Percentiles rank a stretch among this genome's conserved stretches.
These are phyloP conservation scores for Drosophila birchii DNA, from an alignment of 2,888 invertebrate species.

Conservation along the genomic window DNA sequence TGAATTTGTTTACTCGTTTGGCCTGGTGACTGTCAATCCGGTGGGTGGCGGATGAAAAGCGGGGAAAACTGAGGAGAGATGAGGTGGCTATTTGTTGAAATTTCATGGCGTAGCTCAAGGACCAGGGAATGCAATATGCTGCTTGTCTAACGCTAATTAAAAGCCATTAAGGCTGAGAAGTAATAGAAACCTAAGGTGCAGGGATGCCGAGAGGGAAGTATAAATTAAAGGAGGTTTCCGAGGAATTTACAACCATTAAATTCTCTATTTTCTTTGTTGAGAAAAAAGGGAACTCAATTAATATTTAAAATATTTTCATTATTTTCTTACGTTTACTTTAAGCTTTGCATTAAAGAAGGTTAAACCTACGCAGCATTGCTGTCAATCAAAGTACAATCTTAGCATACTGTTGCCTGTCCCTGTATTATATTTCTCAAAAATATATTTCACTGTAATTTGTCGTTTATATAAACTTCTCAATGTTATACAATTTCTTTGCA, in stretches of 20 bases:
- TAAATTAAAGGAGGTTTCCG: background rate
- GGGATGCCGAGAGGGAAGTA: no score
- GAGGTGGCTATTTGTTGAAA: constrained; percentile 58
- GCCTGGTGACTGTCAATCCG: constrained; percentile 58
- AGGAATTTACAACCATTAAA: background rate
- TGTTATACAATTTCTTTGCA: background rate
- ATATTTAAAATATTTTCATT: background rate
- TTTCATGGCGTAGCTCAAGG: constrained; percentile 60
- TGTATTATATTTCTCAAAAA: constrained; percentile 1
- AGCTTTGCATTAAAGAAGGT: background rate
- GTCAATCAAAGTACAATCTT: background rate
- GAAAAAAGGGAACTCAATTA: no score
- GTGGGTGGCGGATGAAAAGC: constrained; percentile 8
- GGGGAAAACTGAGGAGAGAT: background rate
- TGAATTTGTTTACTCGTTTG: constrained; percentile 77
- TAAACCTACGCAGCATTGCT: background rate
- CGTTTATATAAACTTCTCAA: background rate
- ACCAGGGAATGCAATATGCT: constrained; percentile 35
- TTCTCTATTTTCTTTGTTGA: no score
- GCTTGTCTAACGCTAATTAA: constrained; percentile 60
- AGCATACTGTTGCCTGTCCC: no score
- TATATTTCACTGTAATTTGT: background rate
- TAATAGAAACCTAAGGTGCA: background rate
- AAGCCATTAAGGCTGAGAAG: background rate
- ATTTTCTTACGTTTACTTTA: background rate